Conservation (phyloP, 2,888 invertebrate genomes). For the Selenia dentaria region DNA sequence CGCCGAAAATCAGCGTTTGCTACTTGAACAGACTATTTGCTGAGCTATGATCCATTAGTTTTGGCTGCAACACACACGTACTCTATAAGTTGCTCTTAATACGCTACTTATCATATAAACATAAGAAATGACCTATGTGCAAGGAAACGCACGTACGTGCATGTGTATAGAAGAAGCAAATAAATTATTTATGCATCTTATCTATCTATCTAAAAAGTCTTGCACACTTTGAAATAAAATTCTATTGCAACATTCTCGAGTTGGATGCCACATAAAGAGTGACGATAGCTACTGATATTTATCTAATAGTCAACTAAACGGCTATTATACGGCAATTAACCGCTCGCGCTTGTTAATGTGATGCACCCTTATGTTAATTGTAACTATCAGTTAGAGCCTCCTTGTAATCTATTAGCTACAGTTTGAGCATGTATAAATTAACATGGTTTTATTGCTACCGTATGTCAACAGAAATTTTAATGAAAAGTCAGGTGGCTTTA, state of each 20-base stretch:
- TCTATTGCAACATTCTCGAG: neutral
- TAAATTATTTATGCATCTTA: too few relatives aligned
- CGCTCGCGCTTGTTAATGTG: slow-evolving; percentile 61
- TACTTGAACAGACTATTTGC: too few relatives aligned
- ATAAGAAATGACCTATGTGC: too few relatives aligned
- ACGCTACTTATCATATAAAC: too few relatives aligned
- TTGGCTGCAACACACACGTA: too few relatives aligned
- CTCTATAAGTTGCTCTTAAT: too few relatives aligned
- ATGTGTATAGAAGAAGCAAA: too few relatives aligned
- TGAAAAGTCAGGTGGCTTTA: neutral
- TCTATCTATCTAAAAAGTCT: too few relatives aligned
- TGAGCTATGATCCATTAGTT: too few relatives aligned
- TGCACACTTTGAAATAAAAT: too few relatives aligned
- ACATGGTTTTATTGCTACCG: slow-evolving; percentile 31
- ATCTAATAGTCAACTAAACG: slow-evolving; percentile 60
- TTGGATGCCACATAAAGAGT: slow-evolving; percentile 21
- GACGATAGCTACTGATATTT: slow-evolving; percentile 43
- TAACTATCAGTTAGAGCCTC: slow-evolving; percentile 40
- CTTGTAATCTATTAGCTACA: slow-evolving; percentile 27
- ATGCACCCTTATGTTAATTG: slow-evolving; percentile 72
- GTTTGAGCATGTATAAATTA: slow-evolving; percentile 15
- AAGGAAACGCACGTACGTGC: too few relatives aligned
- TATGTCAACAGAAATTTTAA: slow-evolving; percentile 20
- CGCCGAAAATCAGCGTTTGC: too few relatives aligned
- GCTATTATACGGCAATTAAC: slow-evolving; percentile 74